A percentile compares a stretch with the other conserved stretches of the same genome.
These are phyloP conservation scores for Bhutanitis thaidina DNA, from an alignment of 2,888 invertebrate species.

Conservation along the genomic window DNA sequence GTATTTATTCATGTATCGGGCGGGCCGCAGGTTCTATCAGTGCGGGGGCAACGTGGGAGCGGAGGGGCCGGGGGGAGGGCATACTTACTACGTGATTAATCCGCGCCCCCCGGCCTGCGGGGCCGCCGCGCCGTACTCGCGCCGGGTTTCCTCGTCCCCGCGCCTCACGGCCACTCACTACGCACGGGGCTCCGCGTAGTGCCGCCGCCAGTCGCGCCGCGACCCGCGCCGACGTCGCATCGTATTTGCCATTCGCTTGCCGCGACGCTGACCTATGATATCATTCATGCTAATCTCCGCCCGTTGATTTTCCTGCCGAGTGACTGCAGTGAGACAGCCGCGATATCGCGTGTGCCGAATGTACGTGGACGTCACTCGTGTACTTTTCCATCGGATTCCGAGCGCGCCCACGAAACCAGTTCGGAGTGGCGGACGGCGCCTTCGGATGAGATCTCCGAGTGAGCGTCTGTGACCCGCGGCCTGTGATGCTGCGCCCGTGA, in stretches of 20 bases:
- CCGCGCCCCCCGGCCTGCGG: conserved; percentile 47
- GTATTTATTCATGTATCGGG: conserved; percentile 76
- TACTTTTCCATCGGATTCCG: conserved; percentile 66
- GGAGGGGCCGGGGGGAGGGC: conserved; percentile 39
- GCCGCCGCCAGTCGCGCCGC: conserved; percentile 74
- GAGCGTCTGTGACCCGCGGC: conserved; percentile 63
- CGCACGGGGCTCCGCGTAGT: conserved; percentile 75
- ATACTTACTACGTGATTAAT: conserved; percentile 80
- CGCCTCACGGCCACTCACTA: conserved; percentile 79
- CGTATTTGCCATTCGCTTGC: conserved; percentile 31
- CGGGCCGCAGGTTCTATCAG: conserved; percentile 66
- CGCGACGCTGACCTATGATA: conserved; percentile 51
- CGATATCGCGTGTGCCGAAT: conserved; percentile 70
- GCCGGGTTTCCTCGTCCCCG: conserved; percentile 80
- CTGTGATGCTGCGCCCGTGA: conserved; percentile 77
- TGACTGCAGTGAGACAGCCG: conserved; percentile 62
- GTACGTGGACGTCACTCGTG: conserved; percentile 65
- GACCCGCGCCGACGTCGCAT: conserved; percentile 71
- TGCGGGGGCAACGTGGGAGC: conserved; percentile 39
- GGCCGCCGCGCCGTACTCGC: conserved; percentile 69
- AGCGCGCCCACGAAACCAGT: conserved; percentile 62
- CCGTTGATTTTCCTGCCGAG: conserved; percentile 71
- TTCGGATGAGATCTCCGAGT: conserved; percentile 66
- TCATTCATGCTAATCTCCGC: conserved; percentile 73
- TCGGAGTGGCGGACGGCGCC: conserved; percentile 57